phyloP scores from a whole-genome alignment of 2,113 vertebrate species.

The Nyctibius bracteatus region DNA sequence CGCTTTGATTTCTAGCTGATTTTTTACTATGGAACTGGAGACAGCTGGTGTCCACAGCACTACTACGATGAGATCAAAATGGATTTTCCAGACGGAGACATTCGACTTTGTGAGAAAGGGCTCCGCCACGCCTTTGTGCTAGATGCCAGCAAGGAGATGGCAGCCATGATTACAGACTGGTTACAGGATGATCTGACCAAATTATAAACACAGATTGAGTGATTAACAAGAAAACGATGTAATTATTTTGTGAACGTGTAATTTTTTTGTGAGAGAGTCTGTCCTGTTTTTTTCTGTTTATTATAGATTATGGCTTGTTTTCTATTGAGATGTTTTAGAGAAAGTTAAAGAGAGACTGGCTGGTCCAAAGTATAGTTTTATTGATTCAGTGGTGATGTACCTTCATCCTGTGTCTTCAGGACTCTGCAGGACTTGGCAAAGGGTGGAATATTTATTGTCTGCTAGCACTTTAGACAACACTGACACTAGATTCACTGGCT shows the following conservation, averaged over 20 bases:
- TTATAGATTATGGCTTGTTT: constrained; percentile 19
- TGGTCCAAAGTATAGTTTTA: constrained; percentile 43
- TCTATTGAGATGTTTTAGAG: constrained; percentile 7
- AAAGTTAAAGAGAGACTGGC: constrained; percentile 21
- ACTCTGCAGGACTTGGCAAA: background rate
- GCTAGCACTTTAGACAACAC: background rate
- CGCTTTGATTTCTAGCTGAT: constrained; percentile 80
- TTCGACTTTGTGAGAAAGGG: constrained; percentile 85
- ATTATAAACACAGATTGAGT: constrained; percentile 27
- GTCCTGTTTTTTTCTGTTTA: background rate
- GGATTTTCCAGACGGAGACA: constrained; percentile 86
- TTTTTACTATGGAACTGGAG: constrained; percentile 89
- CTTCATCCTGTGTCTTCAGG: background rate
- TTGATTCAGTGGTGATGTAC: background rate
- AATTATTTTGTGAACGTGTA: constrained; percentile 18
- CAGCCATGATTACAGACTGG: constrained; percentile 82
- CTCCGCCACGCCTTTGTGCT: constrained; percentile 87
- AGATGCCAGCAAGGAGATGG: constrained; percentile 79
- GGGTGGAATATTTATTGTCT: background rate
- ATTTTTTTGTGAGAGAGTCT: constrained; percentile 16
- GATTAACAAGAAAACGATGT: background rate
- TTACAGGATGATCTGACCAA: constrained; percentile 71
- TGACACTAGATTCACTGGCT: background rate
- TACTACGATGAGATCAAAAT: constrained; percentile 89
- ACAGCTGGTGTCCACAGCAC: constrained; percentile 87